These are phyloP conservation scores for Phylloscopus whistleri DNA, from an alignment of 2,113 vertebrate species.

Conservation along the genomic window DNA sequence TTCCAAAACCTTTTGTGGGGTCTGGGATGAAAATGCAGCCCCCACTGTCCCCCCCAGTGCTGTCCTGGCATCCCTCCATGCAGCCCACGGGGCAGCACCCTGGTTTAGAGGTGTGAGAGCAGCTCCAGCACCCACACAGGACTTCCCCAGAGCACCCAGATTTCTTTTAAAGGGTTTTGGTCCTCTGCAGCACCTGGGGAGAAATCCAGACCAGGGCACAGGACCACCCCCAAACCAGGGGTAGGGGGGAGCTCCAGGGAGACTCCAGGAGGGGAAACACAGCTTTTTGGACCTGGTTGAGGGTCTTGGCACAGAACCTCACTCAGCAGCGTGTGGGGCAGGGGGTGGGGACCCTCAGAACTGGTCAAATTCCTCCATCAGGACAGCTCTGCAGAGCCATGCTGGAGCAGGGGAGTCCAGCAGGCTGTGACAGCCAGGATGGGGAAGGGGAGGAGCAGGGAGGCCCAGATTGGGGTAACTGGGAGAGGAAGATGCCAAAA, in stretches of 20 bases:
- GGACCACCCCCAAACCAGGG: rapidly evolving
- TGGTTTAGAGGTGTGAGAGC: background rate
- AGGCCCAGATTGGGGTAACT: constrained; percentile 38
- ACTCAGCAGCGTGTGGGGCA: background rate
- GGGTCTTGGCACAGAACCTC: background rate
- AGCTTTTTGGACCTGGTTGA: background rate
- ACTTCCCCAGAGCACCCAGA: background rate
- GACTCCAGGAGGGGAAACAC: background rate
- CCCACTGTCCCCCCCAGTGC: rapidly evolving
- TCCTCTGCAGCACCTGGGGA: background rate
- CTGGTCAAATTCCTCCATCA: background rate
- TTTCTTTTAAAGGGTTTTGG: background rate
- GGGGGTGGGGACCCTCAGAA: background rate
- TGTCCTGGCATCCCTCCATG: rapidly evolving
- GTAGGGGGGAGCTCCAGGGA: rapidly evolving
- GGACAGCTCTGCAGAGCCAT: background rate
- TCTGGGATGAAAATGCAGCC: background rate
- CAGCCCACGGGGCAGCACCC: background rate
- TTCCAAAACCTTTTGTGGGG: background rate
- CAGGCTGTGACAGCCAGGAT: background rate
- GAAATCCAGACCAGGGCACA: background rate
- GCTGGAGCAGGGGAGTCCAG: rapidly evolving
- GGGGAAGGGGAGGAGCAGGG: background rate
- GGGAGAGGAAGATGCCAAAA: background rate
- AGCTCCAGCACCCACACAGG: background rate